Conservation (phyloP, 2,797 vertebrate species). For the Graptemys geographica region DNA sequence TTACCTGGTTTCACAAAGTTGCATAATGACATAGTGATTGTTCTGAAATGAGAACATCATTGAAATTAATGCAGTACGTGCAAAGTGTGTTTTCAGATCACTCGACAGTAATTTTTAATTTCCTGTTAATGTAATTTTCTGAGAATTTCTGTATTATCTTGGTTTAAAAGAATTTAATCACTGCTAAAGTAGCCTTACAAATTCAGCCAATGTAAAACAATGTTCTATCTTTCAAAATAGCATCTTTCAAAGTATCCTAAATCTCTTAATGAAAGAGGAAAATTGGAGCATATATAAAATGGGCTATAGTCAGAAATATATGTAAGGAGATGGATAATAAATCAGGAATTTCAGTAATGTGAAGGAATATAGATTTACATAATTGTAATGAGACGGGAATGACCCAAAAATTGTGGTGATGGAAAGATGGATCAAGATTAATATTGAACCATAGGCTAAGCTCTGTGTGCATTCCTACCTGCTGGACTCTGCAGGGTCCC, state of each 20-base stretch:
- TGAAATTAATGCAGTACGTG: neutral
- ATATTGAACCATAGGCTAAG: neutral
- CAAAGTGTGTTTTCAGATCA: neutral
- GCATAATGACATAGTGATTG: neutral
- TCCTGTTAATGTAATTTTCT: neutral
- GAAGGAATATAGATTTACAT: neutral
- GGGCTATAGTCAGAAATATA: neutral
- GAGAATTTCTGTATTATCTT: neutral
- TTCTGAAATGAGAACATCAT: neutral
- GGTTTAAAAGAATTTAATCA: neutral
- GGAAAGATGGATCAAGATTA: neutral
- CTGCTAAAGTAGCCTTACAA: neutral
- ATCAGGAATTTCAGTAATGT: neutral
- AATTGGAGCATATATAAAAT: neutral
- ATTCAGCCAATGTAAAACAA: neutral
- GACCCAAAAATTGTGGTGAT: neutral
- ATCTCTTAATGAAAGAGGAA: neutral
- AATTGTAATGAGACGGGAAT: neutral
- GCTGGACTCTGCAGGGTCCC: neutral
- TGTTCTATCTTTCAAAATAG: neutral
- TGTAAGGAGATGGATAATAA: neutral
- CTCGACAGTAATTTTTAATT: neutral
- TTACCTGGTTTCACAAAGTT: neutral
- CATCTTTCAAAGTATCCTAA: neutral
- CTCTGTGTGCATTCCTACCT: neutral